Conservation (phyloP, 2,113 vertebrate genomes). For the Scortum barcoo region DNA sequence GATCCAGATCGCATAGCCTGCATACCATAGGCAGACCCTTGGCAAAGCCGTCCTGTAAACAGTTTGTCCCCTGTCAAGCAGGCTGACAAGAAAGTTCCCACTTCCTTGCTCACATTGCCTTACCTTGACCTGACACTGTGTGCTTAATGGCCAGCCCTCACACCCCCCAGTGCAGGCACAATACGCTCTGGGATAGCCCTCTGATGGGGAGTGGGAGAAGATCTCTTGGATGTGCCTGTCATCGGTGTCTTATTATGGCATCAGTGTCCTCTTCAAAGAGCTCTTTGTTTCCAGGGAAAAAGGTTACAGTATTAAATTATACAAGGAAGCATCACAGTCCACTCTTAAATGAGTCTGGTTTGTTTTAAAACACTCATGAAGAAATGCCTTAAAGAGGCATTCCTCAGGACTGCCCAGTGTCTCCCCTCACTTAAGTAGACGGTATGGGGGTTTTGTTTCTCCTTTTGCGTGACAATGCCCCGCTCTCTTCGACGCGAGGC, state of each 20-base stretch:
- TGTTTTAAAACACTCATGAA: slow-evolving; percentile 76
- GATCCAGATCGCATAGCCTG: slow-evolving; percentile 73
- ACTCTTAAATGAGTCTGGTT: slow-evolving; percentile 54
- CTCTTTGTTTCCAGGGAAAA: slow-evolving; percentile 82
- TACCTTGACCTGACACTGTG: slow-evolving; percentile 26
- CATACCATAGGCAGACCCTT: slow-evolving; percentile 71
- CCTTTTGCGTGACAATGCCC: slow-evolving; percentile 64
- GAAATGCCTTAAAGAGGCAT: slow-evolving; percentile 67
- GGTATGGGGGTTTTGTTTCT: slow-evolving; percentile 48
- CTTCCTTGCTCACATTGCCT: neutral
- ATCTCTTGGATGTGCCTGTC: slow-evolving; percentile 82
- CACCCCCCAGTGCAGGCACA: neutral
- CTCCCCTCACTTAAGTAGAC: slow-evolving; percentile 49
- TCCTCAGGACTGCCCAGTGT: slow-evolving; percentile 61
- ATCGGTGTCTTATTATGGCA: slow-evolving; percentile 82
- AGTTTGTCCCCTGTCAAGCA: slow-evolving; percentile 40
- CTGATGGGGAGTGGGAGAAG: slow-evolving; percentile 52
- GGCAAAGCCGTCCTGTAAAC: slow-evolving; percentile 68
- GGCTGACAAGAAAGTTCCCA: slow-evolving; percentile 31
- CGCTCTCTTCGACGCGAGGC: slow-evolving; percentile 60
- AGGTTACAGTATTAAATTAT: slow-evolving; percentile 78
- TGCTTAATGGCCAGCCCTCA: slow-evolving; percentile 15
- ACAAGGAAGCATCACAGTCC: slow-evolving; percentile 47
- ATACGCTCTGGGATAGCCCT: slow-evolving; percentile 10
- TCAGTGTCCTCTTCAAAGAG: slow-evolving; percentile 80